These are phyloP conservation scores for Remorina albescens DNA, from an alignment of 2,797 vertebrate species.

Conservation along the genomic window DNA sequence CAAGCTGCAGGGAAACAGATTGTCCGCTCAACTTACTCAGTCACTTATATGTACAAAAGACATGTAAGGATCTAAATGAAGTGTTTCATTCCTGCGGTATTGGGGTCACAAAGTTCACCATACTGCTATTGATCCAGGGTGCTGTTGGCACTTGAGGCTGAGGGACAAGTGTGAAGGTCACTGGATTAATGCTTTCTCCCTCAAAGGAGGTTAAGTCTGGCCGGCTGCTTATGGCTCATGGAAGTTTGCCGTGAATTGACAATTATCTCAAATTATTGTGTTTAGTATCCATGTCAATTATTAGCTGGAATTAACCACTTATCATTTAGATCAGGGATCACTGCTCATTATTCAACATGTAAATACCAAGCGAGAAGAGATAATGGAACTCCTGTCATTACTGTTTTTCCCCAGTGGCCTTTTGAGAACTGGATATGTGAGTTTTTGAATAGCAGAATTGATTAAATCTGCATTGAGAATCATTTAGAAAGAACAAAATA, in stretches of 20 bases:
- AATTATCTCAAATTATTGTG: slow-evolving; percentile 61
- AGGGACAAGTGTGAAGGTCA: slow-evolving; percentile 70
- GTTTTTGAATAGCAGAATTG: slow-evolving; percentile 35
- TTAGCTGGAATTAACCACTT: slow-evolving; percentile 42
- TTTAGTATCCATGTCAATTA: slow-evolving; percentile 62
- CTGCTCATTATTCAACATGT: slow-evolving; percentile 48
- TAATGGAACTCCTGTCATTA: slow-evolving; percentile 46
- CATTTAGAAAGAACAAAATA: slow-evolving; percentile 27
- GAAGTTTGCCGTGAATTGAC: slow-evolving; percentile 57
- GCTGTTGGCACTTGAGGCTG: slow-evolving; percentile 46
- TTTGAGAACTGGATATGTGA: slow-evolving; percentile 40
- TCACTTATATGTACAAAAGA: slow-evolving; percentile 45
- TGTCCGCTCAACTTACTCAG: slow-evolving; percentile 42
- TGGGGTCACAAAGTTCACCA: slow-evolving; percentile 46
- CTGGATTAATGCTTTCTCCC: slow-evolving; percentile 50
- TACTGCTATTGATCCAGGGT: slow-evolving; percentile 59
- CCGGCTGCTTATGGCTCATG: slow-evolving; percentile 34
- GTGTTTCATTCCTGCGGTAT: slow-evolving; percentile 18
- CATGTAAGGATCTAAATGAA: slow-evolving; percentile 13
- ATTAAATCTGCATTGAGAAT: slow-evolving; percentile 27
- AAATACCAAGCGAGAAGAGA: slow-evolving; percentile 43
- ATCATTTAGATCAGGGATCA: slow-evolving; percentile 51
- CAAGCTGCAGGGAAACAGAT: slow-evolving; percentile 48
- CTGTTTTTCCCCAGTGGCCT: slow-evolving; percentile 7
- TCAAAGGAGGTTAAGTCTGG: slow-evolving; percentile 47